Conservation (phyloP, 1,140 invertebrate genomes). For the Drosophila sechellia region DNA sequence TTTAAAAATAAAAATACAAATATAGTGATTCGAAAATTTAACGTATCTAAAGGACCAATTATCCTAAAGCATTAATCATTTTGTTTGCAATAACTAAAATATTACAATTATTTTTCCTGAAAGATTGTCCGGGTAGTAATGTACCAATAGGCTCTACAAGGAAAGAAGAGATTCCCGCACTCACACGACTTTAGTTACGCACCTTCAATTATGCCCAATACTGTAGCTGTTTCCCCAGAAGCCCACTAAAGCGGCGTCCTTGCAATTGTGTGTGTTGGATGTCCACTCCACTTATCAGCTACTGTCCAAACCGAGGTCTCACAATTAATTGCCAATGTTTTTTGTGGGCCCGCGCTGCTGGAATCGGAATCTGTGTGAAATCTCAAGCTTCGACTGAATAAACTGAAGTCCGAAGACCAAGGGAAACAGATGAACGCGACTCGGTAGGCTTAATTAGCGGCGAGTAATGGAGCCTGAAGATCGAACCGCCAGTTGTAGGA, state of each 20-base stretch:
- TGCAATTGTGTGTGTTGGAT: slow-evolving; percentile 34
- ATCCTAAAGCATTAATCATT: too few relatives aligned
- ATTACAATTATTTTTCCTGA: neutral
- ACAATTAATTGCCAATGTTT: slow-evolving; percentile 82
- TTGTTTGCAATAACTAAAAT: too few relatives aligned
- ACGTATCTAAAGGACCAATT: too few relatives aligned
- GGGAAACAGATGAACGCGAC: slow-evolving; percentile 30
- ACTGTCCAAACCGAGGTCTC: slow-evolving; percentile 70
- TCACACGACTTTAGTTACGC: slow-evolving; percentile 58
- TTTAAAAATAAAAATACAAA: too few relatives aligned
- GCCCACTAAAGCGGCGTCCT: slow-evolving; percentile 11
- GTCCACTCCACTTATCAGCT: slow-evolving; percentile 78
- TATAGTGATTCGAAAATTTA: too few relatives aligned
- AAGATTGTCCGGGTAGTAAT: neutral
- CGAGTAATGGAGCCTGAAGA: slow-evolving; percentile 67
- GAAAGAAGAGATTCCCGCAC: slow-evolving; percentile 3
- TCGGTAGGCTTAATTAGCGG: slow-evolving; percentile 81
- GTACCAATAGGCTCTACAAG: slow-evolving; percentile 39
- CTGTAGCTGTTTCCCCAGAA: slow-evolving; percentile 34
- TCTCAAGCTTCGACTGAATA: slow-evolving; percentile 52
- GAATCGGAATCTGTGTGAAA: slow-evolving; percentile 79
- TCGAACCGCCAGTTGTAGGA: slow-evolving; percentile 70
- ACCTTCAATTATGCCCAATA: slow-evolving; percentile 68
- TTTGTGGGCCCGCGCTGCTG: slow-evolving; percentile 41
- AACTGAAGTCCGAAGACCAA: slow-evolving; percentile 25